Base-by-base conservation (phyloP, 2,888 invertebrate species). In the Volucella inanis region DNA sequence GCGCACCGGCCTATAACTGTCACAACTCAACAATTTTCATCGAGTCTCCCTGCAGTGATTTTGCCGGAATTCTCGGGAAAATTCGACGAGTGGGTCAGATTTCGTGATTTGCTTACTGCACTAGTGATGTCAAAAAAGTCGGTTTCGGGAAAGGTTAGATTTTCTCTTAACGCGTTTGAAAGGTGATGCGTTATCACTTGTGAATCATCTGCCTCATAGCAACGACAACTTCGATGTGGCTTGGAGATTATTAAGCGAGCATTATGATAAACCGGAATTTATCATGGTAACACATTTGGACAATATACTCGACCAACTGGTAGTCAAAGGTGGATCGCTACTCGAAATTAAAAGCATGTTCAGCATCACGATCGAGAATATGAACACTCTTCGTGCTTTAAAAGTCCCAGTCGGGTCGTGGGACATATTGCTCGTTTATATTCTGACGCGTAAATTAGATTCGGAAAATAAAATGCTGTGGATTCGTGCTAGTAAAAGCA, bases 81-180 rank as follows among this genome's bases (percentile, higher is more conserved):
- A n/a, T 62, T 50, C 15, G 59, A 57, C 11, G 59, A 74, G 10
- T 74, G 71, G 43, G 14, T 61, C 43, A 49, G 74, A n/a, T 74
- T 74, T 74, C 64, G 72, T 54, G 45, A 72, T 62, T 50, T 72
- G n/a, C 52, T 62, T 72, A 62, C 54, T 11, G 72, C 72, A n/a
- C 22, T 72, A 52, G 61, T 64, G 10, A 55, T 31, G 54, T 62
- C 54, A 0, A 50, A 50, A 43, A 43, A 61, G n/a, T 12, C 72
- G 11, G 22, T 72, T 15, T 62, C 54, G 15, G 62, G 72, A 79
- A 52, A 79, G 71, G 39, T 59, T 79, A 10, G 71, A 72, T 45
- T 65, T 55, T 49, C 52, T 79, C 22, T 62, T 64, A 22, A 57
- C 31, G 12, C 18, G 55, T 3, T 39, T 76, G 11, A 61, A 62